Conservation (phyloP, 1,140 invertebrate species). For the Pseudomyrmex flavicornis region DNA sequence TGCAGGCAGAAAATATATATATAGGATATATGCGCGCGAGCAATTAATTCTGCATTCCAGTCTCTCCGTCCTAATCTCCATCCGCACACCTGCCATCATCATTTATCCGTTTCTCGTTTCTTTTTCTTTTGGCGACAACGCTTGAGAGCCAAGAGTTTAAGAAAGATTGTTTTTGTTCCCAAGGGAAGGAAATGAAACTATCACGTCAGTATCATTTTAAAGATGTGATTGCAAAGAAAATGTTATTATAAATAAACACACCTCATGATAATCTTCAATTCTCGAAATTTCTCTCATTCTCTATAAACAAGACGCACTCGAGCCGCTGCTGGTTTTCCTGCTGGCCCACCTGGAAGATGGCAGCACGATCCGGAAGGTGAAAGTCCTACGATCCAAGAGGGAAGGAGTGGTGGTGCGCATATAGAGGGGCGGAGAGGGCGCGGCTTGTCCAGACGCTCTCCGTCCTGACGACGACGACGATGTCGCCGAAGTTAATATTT, state of each 20-base stretch:
- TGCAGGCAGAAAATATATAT: constrained; percentile 25
- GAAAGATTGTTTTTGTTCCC: too few species aligned
- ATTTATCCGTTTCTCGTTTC: too few species aligned
- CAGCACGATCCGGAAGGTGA: constrained; percentile 84
- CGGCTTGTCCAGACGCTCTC: constrained; percentile 85
- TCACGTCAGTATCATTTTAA: too few species aligned
- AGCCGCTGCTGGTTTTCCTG: background rate
- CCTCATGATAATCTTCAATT: background rate
- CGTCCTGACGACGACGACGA: constrained; percentile 79
- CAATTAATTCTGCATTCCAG: constrained; percentile 35
- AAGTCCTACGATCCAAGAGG: constrained; percentile 79
- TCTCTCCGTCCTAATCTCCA: background rate
- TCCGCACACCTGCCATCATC: background rate
- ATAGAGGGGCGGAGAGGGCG: constrained; percentile 85
- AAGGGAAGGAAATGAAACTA: too few species aligned
- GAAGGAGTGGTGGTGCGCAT: constrained; percentile 84
- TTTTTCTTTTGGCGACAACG: background rate
- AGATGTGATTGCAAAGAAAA: too few species aligned
- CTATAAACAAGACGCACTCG: background rate
- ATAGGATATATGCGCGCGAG: background rate
- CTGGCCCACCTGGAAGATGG: constrained; percentile 74
- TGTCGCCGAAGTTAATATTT: constrained; percentile 83
- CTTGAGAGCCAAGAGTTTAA: background rate
- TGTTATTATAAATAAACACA: background rate
- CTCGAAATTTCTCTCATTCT: background rate